Conservation (phyloP, 2,113 vertebrate species). For the Prionailurus viverrinus region DNA sequence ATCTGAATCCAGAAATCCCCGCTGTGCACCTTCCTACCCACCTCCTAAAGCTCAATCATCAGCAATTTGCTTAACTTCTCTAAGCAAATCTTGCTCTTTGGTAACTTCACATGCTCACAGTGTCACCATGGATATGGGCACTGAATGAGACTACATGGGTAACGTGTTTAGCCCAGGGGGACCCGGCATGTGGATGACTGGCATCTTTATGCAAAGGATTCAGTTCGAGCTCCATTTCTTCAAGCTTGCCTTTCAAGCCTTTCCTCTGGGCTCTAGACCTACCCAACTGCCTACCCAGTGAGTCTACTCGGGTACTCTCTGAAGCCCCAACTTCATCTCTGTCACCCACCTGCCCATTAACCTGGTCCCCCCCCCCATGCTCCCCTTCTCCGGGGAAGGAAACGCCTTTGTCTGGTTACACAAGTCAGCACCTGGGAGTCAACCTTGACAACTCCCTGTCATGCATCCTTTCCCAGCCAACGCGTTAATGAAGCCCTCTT, state of each 20-base stretch:
- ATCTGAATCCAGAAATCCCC: not conserved
- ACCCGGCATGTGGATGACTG: not conserved
- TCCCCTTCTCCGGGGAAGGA: not conserved
- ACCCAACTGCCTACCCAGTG: not conserved
- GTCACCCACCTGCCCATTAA: not conserved
- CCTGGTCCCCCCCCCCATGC: rapidly evolving
- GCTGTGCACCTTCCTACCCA: not conserved
- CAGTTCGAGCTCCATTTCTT: not conserved
- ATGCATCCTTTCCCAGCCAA: not conserved
- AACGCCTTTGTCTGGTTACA: not conserved
- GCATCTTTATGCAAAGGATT: not conserved
- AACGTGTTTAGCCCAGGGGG: not conserved
- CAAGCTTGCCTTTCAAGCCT: not conserved
- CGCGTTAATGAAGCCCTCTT: not conserved
- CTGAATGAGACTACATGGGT: not conserved
- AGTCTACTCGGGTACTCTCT: not conserved
- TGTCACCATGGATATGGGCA: no score
- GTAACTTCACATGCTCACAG: rapidly evolving
- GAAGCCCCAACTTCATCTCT: not conserved
- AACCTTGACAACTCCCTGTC: no score
- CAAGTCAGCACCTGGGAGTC: not conserved
- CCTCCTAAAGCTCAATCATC: not conserved
- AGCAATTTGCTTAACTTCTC: not conserved
- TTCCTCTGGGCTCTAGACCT: not conserved
- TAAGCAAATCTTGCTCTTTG: not conserved